phyloP scores from a whole-genome alignment of 1,140 invertebrate genomes.

The Tribolium madens region DNA sequence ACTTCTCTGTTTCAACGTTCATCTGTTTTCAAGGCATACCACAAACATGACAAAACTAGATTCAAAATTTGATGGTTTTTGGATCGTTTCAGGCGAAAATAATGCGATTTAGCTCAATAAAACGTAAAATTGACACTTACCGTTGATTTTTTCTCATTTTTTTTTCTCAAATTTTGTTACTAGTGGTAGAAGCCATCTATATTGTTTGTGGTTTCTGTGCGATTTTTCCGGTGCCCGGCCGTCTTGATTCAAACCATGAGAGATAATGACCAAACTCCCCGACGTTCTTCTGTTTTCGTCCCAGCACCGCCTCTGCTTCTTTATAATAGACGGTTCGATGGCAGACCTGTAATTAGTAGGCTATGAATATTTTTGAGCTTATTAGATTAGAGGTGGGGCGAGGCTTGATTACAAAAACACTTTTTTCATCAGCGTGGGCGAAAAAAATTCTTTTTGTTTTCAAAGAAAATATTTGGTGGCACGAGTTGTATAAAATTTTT shows the following conservation, averaged over 20 bases:
- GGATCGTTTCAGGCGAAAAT: background rate
- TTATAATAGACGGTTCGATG: conserved; percentile 59
- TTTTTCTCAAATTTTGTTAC: too few species aligned
- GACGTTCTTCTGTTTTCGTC: conserved; percentile 46
- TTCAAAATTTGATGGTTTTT: background rate
- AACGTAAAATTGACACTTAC: background rate
- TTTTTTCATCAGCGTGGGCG: conserved; percentile 25
- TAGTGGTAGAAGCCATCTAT: background rate
- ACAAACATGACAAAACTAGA: background rate
- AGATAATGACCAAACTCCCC: conserved; percentile 46
- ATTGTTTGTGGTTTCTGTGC: background rate
- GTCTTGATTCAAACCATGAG: conserved; percentile 28
- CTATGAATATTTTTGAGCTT: conserved; percentile 58
- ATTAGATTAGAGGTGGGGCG: conserved; percentile 53
- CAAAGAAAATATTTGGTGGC: background rate
- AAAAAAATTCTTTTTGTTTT: background rate
- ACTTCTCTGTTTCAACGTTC: conserved; percentile 44
- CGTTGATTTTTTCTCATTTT: too few species aligned
- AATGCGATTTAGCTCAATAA: background rate
- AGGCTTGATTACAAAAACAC: conserved; percentile 16
- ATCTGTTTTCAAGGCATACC: conserved; percentile 46
- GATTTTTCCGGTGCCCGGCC: conserved; percentile 26
- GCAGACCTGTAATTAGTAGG: conserved; percentile 55
- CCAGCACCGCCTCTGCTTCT: conserved; percentile 57
- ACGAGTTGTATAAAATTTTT: background rate